phyloP scores from a whole-genome alignment of 2,113 vertebrate genomes.

The Asarcornis scutulata region DNA sequence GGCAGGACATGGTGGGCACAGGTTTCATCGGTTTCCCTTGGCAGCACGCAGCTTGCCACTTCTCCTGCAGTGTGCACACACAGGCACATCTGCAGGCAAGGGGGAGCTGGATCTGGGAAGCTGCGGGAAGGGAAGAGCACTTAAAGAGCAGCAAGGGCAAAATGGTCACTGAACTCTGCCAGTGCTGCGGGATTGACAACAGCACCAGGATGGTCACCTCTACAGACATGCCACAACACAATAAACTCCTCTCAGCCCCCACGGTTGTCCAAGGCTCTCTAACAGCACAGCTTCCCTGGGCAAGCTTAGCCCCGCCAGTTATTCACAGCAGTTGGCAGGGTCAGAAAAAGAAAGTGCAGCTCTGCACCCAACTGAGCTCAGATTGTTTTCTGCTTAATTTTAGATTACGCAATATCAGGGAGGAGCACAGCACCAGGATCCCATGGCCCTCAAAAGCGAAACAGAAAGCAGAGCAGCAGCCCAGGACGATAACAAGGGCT shows the following conservation, averaged over 20 bases:
- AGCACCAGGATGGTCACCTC: fast-evolving
- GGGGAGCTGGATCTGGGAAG: background rate
- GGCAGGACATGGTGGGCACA: background rate
- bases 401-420: background rate
- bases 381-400: background rate
- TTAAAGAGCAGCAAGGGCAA: background rate
- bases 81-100: fast-evolving
- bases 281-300: background rate
- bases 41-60: background rate
- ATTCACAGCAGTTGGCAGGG: fast-evolving
- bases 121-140: fast-evolving
- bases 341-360: background rate
- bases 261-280: background rate
- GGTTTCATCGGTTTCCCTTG: background rate
- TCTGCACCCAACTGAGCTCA: fast-evolving
- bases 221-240: background rate
- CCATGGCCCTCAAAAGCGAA: background rate
- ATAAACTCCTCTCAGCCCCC: background rate
- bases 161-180: fast-evolving
- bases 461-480: background rate
- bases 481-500: fast-evolving
- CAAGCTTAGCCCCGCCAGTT: background rate
- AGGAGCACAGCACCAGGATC: background rate
- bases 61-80: fast-evolving
- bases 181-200: background rate